Evolutionary conservation across 1,140 invertebrate genomes (phyloP).

Genomic region (Coptotermes formosanus): DNA sequence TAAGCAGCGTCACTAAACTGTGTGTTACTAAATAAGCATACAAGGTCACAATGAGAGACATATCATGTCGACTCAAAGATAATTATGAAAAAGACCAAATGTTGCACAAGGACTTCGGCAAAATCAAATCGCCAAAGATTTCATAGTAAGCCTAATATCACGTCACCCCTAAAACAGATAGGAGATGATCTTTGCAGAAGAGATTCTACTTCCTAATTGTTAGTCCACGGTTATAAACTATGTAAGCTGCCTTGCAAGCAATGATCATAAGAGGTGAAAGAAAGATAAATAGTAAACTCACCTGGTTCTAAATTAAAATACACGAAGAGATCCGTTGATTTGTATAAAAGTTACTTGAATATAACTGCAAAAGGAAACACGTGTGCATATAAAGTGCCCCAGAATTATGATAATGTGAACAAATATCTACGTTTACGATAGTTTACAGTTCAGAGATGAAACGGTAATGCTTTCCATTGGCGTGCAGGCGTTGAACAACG

Average conservation of each 20-base stretch:
- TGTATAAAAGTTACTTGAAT: background rate
- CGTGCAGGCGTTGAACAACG: too few relatives aligned
- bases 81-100: too few relatives aligned
- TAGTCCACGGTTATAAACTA: background rate
- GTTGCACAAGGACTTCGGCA: background rate
- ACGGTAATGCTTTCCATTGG: too few relatives aligned
- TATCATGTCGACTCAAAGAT: too few relatives aligned
- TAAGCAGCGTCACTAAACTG: too few relatives aligned
- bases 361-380: too few relatives aligned
- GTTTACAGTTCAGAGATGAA: too few relatives aligned
- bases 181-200: background rate
- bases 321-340: background rate
- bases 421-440: too few relatives aligned
- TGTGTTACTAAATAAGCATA: too few relatives aligned
- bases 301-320: background rate
- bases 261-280: background rate
- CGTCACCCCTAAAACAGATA: background rate
- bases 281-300: background rate
- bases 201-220: background rate
- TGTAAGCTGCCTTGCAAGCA: background rate
- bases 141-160: background rate
- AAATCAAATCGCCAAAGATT: background rate
- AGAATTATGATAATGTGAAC: too few relatives aligned
- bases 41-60: too few relatives aligned
- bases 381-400: too few relatives aligned